Base-by-base conservation (phyloP, 2,888 invertebrate species). In the Itoplectis maculator region DNA sequence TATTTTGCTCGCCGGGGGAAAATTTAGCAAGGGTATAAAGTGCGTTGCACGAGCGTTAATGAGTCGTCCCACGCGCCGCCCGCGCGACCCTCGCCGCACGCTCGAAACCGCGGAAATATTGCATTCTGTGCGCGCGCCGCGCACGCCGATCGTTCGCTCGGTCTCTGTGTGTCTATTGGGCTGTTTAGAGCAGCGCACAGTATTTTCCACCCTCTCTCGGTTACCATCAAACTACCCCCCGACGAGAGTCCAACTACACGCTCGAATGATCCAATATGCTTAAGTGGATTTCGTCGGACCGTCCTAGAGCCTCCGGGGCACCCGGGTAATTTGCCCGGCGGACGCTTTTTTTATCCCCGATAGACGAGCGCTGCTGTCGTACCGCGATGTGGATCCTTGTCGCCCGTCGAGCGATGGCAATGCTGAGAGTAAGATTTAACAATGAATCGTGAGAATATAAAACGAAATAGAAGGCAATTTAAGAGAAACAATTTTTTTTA, bases 251-350 rank as follows among this genome's bases (percentile, higher is more conserved):
- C 51, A 63, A 76, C 73, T 70, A 76, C 61, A 70, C 69, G 69
- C 69, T 69, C 72, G 69, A 79, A 77, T 88, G 86, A 89, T 89
- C 89, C 88, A 89, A 89, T 89, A 89, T 88, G 77, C 86, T 84
- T 88, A 89, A 89, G 85, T 83, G 89, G 89, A 89, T 88, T 89
- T 85, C 59, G 80, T 76, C 76, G 61, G 78, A 59, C 77, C 74
- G 72, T 78, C 66, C 85, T 81, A 79, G 70, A 86, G 74, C 70
- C 84, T 83, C 73, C 70, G 81, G 69, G 69, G 79, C 69, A 72
- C 70, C 65, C 54, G 79, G 54, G 73, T 79, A 54, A 76, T 79
- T 73, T 54, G 23, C 79, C n/a, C 9, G 51, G 47, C 18, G 37
- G 37, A 56, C 15, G 5, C 56, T 73, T 68, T 73, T 82, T 70